A percentile compares a stretch with the other conserved stretches of the same genome.
Evolutionary conservation across 2,113 vertebrate genomes (phyloP).

Genomic region (Brachyhypopomus occidentalis): DNA sequence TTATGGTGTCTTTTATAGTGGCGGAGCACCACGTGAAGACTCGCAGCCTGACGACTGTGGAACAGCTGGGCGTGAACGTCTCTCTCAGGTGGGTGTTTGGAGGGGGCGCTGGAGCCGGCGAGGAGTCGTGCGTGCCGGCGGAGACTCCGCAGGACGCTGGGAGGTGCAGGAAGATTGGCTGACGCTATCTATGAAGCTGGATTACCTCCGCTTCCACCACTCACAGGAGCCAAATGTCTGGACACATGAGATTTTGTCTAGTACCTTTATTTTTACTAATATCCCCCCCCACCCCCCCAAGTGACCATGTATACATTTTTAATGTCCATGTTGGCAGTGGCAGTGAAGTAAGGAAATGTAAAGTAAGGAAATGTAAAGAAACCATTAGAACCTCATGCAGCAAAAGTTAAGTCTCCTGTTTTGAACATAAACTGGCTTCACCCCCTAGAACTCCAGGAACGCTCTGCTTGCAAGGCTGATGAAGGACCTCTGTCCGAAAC

Average conservation of each 20-base stretch:
- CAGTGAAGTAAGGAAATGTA: too few relatives aligned
- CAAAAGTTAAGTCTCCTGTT: too few relatives aligned
- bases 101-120: constrained; percentile 39
- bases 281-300: background rate
- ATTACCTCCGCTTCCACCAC: background rate
- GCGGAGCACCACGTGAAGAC: constrained; percentile 64
- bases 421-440: too few relatives aligned
- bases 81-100: constrained; percentile 74
- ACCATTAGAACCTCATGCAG: too few relatives aligned
- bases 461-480: too few relatives aligned
- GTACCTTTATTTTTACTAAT: constrained; percentile 14
- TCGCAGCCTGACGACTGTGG: constrained; percentile 74
- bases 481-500: too few relatives aligned
- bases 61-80: constrained; percentile 79
- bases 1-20: constrained; percentile 64
- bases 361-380: background rate
- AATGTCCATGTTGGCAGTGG: too few relatives aligned
- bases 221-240: constrained; percentile 12
- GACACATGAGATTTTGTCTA: background rate
- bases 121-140: too few relatives aligned
- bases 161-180: constrained; percentile 65
- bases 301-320: too few relatives aligned
- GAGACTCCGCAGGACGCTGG: too few relatives aligned
- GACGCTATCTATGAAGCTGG: too few relatives aligned
- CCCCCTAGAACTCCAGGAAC: too few relatives aligned